Evolutionary conservation across 2,797 vertebrate species (phyloP).

Genomic region (Anisognathus igniventris): DNA sequence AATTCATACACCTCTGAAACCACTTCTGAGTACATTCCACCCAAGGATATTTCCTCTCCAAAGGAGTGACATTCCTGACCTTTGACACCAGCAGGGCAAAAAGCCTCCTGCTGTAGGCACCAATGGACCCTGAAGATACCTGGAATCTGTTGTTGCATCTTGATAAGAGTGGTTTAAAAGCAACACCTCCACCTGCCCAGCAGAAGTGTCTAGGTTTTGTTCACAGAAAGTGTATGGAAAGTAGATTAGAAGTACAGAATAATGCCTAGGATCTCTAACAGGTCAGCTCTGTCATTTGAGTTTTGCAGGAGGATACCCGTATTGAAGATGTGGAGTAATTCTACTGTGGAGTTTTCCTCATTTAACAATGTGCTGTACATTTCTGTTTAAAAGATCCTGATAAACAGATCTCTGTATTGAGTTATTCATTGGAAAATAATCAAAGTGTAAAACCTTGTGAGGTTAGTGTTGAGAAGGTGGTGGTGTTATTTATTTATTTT

Average conservation of each 20-base stretch:
- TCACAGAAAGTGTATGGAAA: not conserved
- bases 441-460: not conserved
- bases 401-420: not conserved
- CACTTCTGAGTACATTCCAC: not conserved
- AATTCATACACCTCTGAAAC: not conserved
- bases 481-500: not conserved
- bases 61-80: not conserved
- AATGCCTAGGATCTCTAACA: not conserved
- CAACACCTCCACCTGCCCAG: not conserved
- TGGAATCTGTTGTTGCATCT: not conserved
- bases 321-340: not conserved
- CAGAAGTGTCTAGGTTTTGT: not conserved
- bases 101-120: not conserved
- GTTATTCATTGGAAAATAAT: not conserved
- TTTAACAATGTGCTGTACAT: not conserved
- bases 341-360: not conserved
- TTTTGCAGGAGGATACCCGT: not conserved
- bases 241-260: not conserved
- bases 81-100: not conserved
- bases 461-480: not conserved
- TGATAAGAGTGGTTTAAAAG: not conserved
- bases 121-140: not conserved
- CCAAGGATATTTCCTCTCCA: not conserved
- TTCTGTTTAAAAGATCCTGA: not conserved
- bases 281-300: not conserved